Base-by-base conservation (phyloP, 64 coral and sea anemone species). In the Dendronephthya gigantea region DNA sequence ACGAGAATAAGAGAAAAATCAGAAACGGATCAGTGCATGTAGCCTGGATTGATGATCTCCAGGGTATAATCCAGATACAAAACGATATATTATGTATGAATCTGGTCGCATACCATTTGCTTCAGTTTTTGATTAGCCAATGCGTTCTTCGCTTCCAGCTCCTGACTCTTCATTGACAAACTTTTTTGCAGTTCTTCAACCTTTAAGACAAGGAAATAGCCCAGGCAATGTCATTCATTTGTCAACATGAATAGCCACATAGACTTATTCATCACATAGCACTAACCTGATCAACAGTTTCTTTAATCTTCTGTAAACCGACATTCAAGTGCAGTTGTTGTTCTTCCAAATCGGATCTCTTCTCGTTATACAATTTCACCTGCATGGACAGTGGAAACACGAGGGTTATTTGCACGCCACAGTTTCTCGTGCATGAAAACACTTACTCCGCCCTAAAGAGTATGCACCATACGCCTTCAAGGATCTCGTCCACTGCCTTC, bases 91-190 rank as follows among this genome's bases (percentile, higher is more conserved):
- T n/a, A n/a, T n/a, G n/a, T n/a, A n/a, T n/a, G 13, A 27, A 14
- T 66, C 1, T 86, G 7, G 40, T 39, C 0, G 82, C 88, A 39
- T 69, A 98, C 95, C 95, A 98, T 98, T 66, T 98, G 95, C 82
- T 98, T 98, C 23, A 98, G 90, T 85, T 98, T 98, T 47, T 98
- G 95, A 65, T 98, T 98, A 10, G 95, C 95, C 15, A 98, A 81
- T 35, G 95, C 89, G 55, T 98, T 98, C 90, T 98, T 98, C 30
- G 95, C 95, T 50, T 98, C 95, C 17, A 98, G 85, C 41, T 98
- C 95, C 70, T 98, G 95, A 55, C 95, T 98, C 82, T 98, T 98
- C 0, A 98, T 92, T 31, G 95, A 98, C 79, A 98, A 56, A 70
- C 95, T 98, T 75, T 93, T 91, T 82, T 98, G 95, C 1, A 98